These are phyloP conservation scores for Cotesia glomerata DNA, from an alignment of 1,140 invertebrate species.

Conservation along the genomic window DNA sequence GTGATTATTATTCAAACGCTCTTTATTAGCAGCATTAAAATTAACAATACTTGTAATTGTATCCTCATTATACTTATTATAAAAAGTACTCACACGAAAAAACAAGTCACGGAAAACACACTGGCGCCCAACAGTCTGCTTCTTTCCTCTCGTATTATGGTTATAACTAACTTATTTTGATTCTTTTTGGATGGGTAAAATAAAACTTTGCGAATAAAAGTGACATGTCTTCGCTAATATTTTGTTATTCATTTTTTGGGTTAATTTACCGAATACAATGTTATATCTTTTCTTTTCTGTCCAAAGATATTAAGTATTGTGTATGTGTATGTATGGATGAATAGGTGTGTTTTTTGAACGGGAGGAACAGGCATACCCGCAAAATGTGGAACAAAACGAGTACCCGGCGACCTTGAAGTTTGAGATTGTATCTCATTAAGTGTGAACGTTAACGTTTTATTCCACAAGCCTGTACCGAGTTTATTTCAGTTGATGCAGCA, in stretches of 20 bases:
- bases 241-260: too few relatives aligned
- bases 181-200: background rate
- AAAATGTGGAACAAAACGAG: constrained; percentile 6
- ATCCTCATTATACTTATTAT: too few relatives aligned
- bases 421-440: constrained; percentile 16
- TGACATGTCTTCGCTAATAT: background rate
- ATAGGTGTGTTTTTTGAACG: too few relatives aligned
- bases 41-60: too few relatives aligned
- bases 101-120: constrained; percentile 1
- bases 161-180: background rate
- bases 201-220: too few relatives aligned
- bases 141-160: background rate
- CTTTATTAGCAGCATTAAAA: too few relatives aligned
- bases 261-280: too few relatives aligned
- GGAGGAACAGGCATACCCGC: background rate
- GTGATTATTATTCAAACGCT: too few relatives aligned
- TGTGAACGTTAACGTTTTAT: background rate
- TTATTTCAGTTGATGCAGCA: background rate
- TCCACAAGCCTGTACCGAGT: background rate
- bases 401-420: constrained; percentile 17
- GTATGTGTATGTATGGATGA: background rate
- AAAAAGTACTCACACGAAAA: background rate
- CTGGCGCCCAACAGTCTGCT: constrained; percentile 14
- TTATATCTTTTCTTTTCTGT: too few relatives aligned
- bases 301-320: background rate